Percentiles rank a stretch among this genome's conserved stretches.
These are phyloP conservation scores for Diachasmimorpha longicaudata DNA, from an alignment of 1,140 invertebrate species.

Conservation along the genomic window DNA sequence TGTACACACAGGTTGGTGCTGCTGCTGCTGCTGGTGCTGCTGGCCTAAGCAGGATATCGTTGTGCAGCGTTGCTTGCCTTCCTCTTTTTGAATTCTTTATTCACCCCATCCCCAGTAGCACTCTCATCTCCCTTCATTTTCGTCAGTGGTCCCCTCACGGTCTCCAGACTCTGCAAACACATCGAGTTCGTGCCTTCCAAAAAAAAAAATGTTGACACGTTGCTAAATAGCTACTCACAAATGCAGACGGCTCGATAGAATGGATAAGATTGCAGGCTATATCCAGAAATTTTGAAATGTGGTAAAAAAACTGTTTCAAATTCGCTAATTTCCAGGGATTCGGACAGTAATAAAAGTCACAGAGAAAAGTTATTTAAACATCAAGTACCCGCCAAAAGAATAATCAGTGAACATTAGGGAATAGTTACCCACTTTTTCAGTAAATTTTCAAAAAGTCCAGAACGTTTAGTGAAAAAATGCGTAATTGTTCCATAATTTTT, in stretches of 20 bases:
- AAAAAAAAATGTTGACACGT: slow-evolving; percentile 13
- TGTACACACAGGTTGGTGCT: not conserved
- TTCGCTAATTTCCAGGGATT: too few relatives aligned
- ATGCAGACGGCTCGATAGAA: not conserved
- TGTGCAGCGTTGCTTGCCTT: not conserved
- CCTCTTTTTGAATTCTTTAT: not conserved
- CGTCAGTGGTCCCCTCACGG: not conserved
- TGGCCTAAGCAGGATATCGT: not conserved
- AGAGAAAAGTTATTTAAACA: too few relatives aligned
- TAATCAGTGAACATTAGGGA: too few relatives aligned
- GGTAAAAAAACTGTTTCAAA: too few relatives aligned
- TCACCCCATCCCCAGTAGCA: not conserved
- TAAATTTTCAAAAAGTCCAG: too few relatives aligned
- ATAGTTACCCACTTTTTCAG: too few relatives aligned
- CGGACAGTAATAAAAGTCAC: too few relatives aligned
- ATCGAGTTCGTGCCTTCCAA: not conserved
- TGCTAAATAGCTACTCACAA: not conserved
- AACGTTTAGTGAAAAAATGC: too few relatives aligned
- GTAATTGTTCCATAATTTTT: too few relatives aligned
- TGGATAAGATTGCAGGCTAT: slow-evolving; percentile 15
- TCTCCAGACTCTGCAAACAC: not conserved
- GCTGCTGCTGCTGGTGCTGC: too few relatives aligned
- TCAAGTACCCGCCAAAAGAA: too few relatives aligned
- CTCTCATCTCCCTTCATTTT: not conserved
- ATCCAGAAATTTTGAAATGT: not conserved